phyloP scores from a whole-genome alignment of 1,140 invertebrate genomes.

The Drosophila nigrodunni region DNA sequence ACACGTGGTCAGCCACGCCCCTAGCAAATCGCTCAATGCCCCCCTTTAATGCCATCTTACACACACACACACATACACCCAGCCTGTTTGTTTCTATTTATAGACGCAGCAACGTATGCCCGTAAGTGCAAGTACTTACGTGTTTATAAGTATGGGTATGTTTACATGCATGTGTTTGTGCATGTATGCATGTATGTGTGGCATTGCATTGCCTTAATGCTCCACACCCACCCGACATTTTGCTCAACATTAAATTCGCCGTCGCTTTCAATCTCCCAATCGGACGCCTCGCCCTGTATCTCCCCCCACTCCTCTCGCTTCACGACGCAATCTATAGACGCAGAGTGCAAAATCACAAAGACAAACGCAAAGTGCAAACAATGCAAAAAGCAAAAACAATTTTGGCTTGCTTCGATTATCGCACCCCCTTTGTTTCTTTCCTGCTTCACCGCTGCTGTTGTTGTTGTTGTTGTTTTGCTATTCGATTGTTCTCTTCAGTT shows the following conservation, averaged over 20 bases:
- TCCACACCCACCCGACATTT: conserved; percentile 39
- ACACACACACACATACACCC: conserved; percentile 12
- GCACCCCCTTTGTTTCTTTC: conserved; percentile 1
- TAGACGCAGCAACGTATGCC: conserved; percentile 38
- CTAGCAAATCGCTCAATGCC: conserved; percentile 11
- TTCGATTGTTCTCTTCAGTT: background rate
- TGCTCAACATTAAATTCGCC: conserved; percentile 6
- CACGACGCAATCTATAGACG: too few species aligned
- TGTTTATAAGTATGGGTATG: background rate
- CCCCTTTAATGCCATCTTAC: conserved; percentile 1
- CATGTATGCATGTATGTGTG: background rate
- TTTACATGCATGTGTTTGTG: too few species aligned
- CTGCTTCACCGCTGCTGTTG: background rate
- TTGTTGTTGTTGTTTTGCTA: conserved; percentile 1
- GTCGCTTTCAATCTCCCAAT: conserved; percentile 22
- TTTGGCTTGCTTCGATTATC: conserved; percentile 31
- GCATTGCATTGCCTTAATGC: conserved; percentile 28
- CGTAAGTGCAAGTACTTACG: conserved; percentile 18
- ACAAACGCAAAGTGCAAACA: conserved; percentile 35
- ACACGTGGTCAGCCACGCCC: conserved; percentile 48
- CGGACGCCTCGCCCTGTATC: background rate
- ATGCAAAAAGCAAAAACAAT: conserved; percentile 38
- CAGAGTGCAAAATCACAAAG: background rate
- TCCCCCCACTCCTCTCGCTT: background rate
- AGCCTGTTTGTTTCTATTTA: conserved; percentile 37